Evolutionary conservation across 2,113 vertebrate genomes (phyloP), one percentile per base, ranked within the genome.

Genomic region (Silurus meridionalis): DNA sequence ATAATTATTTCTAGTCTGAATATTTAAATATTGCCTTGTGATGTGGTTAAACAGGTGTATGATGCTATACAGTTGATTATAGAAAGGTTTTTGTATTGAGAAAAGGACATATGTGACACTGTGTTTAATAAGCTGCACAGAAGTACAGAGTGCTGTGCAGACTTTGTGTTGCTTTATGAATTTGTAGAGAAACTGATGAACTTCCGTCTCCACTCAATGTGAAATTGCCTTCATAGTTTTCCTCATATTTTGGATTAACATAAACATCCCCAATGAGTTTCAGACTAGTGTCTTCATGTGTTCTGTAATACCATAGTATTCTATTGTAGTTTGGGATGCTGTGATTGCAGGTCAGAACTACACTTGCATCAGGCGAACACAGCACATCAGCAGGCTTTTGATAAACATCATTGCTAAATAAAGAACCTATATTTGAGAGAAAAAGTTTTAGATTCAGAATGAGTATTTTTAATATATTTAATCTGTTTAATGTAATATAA

Each of bases 81-180:
- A 48, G 19, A 50, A 1, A 10, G 80, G 57, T 88, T 89, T 86
- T 86, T 88, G 86, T 89, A 67, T n/a, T 19, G 19, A 37, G 19
- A 46, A 19, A 28, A 58, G 67, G 10, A 1, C 19, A 6, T 83
- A 23, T 77, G 55, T 37, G 66, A n/a, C 75, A 88, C 75, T 75
- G 86, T 89, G 86, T 25, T 4, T 71, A 66, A 86, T 89, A 80
- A 67, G 87, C 91, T 85, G 91, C 92, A 85, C 92, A 93, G 91
- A 87, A 92, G 87, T 92, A 93, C 52, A 89, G 17, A 9, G 86
- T 61, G 0, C 85, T 90, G 90, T 92, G 90, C 21, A 82, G 46
- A 14, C 23, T 6, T 0, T 3, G 0, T 6, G 0, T 75, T 52
- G 57, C 15, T 23, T 57, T 25, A 2, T 60, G 19, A 14, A 92